A percentile compares a stretch with the other conserved stretches of the same genome.
Evolutionary conservation across 1,140 invertebrate species (phyloP).

Genomic region (Drosophila aff.): DNA sequence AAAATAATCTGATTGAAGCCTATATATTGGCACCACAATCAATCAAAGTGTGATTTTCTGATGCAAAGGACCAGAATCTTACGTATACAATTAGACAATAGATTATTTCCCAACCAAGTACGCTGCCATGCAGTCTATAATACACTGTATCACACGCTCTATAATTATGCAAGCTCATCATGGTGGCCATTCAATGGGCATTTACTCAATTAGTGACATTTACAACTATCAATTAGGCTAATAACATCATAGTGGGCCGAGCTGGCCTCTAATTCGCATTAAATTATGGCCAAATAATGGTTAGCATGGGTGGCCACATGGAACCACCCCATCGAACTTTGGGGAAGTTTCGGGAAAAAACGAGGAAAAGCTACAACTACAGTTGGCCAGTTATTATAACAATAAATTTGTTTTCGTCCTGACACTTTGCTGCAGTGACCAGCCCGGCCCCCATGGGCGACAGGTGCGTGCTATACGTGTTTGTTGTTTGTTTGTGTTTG

Average conservation of each 20-base stretch:
- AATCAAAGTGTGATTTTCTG: neutral
- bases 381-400: constrained; percentile 49
- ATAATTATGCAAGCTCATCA: constrained; percentile 37
- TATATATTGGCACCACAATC: neutral
- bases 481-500: constrained; percentile 10
- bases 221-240: constrained; percentile 69
- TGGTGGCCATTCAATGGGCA: constrained; percentile 25
- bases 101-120: neutral
- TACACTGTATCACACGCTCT: constrained; percentile 3
- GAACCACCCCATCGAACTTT: constrained; percentile 10
- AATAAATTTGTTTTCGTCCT: constrained; percentile 64
- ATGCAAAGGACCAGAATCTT: neutral
- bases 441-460: constrained; percentile 13
- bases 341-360: constrained; percentile 3
- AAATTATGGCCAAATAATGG: constrained; percentile 61
- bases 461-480: constrained; percentile 48
- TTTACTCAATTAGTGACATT: constrained; percentile 65
- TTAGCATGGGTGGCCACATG: constrained; percentile 12
- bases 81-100: neutral
- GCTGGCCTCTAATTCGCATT: constrained; percentile 56
- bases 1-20: neutral
- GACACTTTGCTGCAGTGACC: constrained; percentile 66
- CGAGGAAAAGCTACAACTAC: constrained; percentile 13
- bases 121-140: neutral
- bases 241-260: constrained; percentile 60